phyloP scores from a whole-genome alignment of 1,140 invertebrate species.

The Doryteuthis pealeii region DNA sequence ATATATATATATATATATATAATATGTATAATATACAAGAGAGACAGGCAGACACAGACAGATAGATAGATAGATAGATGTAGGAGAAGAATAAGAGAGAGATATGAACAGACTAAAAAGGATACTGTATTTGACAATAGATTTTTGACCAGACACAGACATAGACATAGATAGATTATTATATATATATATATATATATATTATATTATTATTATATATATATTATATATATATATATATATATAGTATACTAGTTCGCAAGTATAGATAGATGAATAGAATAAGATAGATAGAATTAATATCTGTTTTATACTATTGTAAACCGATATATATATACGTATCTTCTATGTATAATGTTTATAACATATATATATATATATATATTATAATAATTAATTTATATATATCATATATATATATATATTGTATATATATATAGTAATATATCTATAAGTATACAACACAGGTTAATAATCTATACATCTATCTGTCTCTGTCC shows the following conservation, averaged over 20 bases:
- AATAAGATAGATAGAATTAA: not conserved
- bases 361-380: not conserved
- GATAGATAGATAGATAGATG: too few relatives aligned
- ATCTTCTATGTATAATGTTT: too few relatives aligned
- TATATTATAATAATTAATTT: not conserved
- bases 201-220: not conserved
- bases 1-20: too few relatives aligned
- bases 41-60: too few relatives aligned
- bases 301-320: not conserved
- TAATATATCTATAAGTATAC: not conserved
- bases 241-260: not conserved
- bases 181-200: slow-evolving; percentile 4
- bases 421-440: not conserved
- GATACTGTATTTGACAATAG: too few relatives aligned
- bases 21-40: too few relatives aligned
- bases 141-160: too few relatives aligned
- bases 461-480: too few relatives aligned
- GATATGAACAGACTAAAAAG: too few relatives aligned
- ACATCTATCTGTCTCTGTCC: too few relatives aligned
- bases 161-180: not conserved
- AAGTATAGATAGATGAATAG: too few relatives aligned
- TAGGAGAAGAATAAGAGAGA: too few relatives aligned
- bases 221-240: slow-evolving; percentile 1
- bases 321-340: not conserved
- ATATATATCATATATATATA: not conserved